These are phyloP conservation scores for Balearica regulorum DNA, from an alignment of 2,797 vertebrate genomes.

Conservation along the genomic window DNA sequence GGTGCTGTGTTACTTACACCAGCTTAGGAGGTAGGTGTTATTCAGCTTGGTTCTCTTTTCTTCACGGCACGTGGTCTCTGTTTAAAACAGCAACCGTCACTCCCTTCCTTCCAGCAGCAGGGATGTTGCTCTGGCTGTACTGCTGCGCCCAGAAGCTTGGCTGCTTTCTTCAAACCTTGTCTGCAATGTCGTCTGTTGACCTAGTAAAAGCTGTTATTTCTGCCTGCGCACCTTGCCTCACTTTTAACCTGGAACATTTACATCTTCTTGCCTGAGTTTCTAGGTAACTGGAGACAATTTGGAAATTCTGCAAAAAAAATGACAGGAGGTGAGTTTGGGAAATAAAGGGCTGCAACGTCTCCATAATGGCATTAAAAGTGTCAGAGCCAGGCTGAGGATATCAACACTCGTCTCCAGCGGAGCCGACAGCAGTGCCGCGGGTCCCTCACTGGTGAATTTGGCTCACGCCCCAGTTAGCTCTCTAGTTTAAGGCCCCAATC, in stretches of 20 bases:
- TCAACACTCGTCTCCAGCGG: not conserved
- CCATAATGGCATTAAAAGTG: not conserved
- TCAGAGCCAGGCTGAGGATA: not conserved
- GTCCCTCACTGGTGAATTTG: not conserved
- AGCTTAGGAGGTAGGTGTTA: not conserved
- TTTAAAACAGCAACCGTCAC: not conserved
- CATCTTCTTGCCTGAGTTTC: not conserved
- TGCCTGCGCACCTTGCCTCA: not conserved
- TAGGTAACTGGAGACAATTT: not conserved
- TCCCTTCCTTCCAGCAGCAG: not conserved
- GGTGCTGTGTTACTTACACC: too few species aligned
- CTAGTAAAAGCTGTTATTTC: not conserved
- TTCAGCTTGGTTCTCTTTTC: not conserved
- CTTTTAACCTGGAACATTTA: not conserved
- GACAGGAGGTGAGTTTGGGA: not conserved
- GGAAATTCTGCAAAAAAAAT: not conserved
- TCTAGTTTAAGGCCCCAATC: not conserved
- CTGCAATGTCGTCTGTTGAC: not conserved
- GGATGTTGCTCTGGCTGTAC: not conserved
- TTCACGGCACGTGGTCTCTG: fast-evolving
- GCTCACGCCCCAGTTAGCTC: fast-evolving
- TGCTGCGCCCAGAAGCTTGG: not conserved
- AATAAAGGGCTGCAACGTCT: not conserved
- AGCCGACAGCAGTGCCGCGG: not conserved
- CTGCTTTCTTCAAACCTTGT: not conserved